Evolutionary conservation across 2,797 vertebrate species (phyloP).

Genomic region (Epinephelus coioides): DNA sequence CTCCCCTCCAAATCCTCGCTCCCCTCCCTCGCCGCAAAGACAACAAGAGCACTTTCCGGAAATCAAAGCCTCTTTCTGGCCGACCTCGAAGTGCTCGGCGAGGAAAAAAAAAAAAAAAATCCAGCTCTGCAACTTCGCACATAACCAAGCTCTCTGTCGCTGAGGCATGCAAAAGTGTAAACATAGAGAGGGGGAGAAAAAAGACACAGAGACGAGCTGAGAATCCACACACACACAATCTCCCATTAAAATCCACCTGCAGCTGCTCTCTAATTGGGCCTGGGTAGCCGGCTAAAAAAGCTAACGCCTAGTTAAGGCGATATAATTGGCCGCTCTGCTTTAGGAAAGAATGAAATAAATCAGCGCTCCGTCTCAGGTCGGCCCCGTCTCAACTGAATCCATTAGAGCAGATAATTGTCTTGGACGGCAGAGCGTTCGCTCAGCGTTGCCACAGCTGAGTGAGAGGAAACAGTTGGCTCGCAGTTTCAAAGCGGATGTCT

Average conservation of each 20-base stretch:
- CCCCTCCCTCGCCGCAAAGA: conserved; percentile 31
- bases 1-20: conserved; percentile 28
- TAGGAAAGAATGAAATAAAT: conserved; percentile 83
- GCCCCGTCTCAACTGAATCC: conserved; percentile 75
- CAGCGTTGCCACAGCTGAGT: conserved; percentile 58
- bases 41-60: conserved; percentile 58
- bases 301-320: conserved; percentile 81
- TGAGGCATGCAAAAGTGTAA: conserved; percentile 68
- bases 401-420: conserved; percentile 81
- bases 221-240: conserved; percentile 42
- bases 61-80: conserved; percentile 72
- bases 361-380: conserved; percentile 74
- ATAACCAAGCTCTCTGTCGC: conserved; percentile 61
- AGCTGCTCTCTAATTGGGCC: conserved; percentile 82
- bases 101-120: not conserved
- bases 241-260: conserved; percentile 82
- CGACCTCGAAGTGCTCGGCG: conserved; percentile 42
- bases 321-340: conserved; percentile 83
- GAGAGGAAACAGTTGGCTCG: conserved; percentile 58
- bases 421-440: conserved; percentile 60
- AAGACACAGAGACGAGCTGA: conserved; percentile 34
- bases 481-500: conserved; percentile 35
- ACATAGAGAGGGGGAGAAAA: conserved; percentile 12
- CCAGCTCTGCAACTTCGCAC: conserved; percentile 58
- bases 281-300: conserved; percentile 73